Conservation (phyloP, 2,113 vertebrate species). For the Lutjanus erythropterus region DNA sequence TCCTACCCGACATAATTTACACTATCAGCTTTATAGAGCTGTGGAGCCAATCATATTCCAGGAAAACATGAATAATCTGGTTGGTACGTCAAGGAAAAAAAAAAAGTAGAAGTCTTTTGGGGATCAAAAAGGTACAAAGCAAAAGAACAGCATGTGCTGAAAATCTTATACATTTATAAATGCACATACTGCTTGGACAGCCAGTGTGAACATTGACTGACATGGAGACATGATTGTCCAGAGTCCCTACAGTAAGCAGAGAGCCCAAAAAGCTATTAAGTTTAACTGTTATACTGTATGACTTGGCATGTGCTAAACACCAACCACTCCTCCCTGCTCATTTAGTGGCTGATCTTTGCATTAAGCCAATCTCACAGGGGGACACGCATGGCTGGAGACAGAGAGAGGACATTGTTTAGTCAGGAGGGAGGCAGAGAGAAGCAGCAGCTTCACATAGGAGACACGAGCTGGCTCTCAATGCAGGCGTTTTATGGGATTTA, state of each 20-base stretch:
- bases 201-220: neutral
- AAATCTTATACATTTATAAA: neutral
- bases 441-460: conserved; percentile 28
- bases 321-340: neutral
- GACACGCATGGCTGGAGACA: conserved; percentile 33
- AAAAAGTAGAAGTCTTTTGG: neutral
- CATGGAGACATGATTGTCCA: no score
- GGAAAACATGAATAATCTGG: neutral
- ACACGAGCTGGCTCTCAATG: neutral
- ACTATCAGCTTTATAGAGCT: neutral
- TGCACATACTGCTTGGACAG: neutral
- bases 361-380: neutral
- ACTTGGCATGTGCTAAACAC: neutral
- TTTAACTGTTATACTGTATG: neutral
- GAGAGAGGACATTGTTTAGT: neutral
- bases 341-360: neutral
- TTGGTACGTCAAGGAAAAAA: neutral
- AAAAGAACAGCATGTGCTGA: neutral
- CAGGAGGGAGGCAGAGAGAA: neutral
- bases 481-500: conserved; percentile 20
- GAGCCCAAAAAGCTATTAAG: neutral
- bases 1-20: neutral
- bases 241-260: neutral
- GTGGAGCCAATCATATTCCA: neutral
- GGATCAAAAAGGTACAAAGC: neutral